A percentile compares a stretch with the other conserved stretches of the same genome.
Evolutionary conservation across 2,113 vertebrate genomes (phyloP).

Genomic region (Lycaon pictus): DNA sequence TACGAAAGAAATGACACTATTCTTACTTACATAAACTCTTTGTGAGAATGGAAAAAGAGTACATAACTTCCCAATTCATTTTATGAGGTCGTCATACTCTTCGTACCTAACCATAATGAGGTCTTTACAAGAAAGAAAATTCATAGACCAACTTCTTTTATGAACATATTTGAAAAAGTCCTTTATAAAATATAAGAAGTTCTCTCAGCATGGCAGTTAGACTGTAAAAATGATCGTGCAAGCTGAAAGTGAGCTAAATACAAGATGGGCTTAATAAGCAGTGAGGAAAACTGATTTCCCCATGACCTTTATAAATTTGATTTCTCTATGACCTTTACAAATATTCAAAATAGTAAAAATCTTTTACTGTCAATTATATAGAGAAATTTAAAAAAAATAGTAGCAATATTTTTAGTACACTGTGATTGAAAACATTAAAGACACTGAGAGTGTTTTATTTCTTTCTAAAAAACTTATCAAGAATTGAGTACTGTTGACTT

Average conservation of each 20-base stretch:
- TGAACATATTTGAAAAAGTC: not conserved
- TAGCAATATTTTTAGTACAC: not conserved
- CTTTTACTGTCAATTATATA: not conserved
- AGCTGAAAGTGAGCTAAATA: not conserved
- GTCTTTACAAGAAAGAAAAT: not conserved
- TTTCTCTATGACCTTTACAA: not conserved
- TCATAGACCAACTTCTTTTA: not conserved
- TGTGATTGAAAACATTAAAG: not conserved
- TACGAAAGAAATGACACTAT: not conserved
- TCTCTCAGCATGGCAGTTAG: not conserved
- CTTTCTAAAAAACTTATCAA: not conserved
- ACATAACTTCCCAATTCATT: not conserved
- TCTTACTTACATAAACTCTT: not conserved
- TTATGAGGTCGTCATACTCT: not conserved
- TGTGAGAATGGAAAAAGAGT: not conserved
- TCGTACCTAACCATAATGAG: not conserved
- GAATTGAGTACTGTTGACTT: not conserved
- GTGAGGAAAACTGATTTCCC: not conserved
- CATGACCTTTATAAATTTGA: not conserved
- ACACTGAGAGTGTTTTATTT: not conserved
- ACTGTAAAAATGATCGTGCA: not conserved
- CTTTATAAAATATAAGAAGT: not conserved
- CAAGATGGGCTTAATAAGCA: not conserved
- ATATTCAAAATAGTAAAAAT: not conserved
- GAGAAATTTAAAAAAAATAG: not conserved